Base-by-base conservation (phyloP, 2,888 invertebrate genomes). In the Matsumyia berberina region DNA sequence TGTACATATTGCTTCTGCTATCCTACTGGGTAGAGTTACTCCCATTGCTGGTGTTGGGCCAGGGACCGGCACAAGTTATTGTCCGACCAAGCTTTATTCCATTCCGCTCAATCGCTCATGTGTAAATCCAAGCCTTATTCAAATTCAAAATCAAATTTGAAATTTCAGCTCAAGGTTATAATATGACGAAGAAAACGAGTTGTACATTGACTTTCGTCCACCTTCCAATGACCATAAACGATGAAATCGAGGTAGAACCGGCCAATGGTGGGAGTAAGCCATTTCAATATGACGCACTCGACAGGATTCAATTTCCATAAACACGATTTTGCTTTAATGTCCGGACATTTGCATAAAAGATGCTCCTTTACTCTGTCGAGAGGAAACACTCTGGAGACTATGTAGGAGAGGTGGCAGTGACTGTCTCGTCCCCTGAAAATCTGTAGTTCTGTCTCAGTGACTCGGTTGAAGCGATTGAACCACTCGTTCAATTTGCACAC, bases 301-400 rank as follows among this genome's bases (percentile, higher is more conserved):
- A 85, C 85, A 85, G 85, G 62, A 85, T 85, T 85, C 80, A 85
- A 85, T 85, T 85, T 85, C 85, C 85, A 85, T 85, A 85, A 85
- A 85, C 85, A 85, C 85, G 85, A 85, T 80, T 85, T 85, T 80
- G 85, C 85, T 85, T 76, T 85, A 85, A 85, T 85, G 85, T 70
- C 66, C 66, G 66, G 80, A 69, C 69, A 85, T 85, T 85, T 85
- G 85, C 85, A 85, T 85, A 85, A 85, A 80, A 74, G 85, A 85
- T 85, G 64, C 74, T 69, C 44, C 83, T 55, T 67, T 57, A 67
- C 42, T 73, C 76, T 44, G 55, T 51, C 42, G 46, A 66, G 31
- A 64, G 70, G 57, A 64, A 67, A 42, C 29, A 24, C 76, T 69
- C 76, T 29, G 12, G 62, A 49, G 57, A 70, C n/a, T n/a, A n/a